Conservation (phyloP, 1,140 invertebrate species). For the Meloidogyne hapla region DNA sequence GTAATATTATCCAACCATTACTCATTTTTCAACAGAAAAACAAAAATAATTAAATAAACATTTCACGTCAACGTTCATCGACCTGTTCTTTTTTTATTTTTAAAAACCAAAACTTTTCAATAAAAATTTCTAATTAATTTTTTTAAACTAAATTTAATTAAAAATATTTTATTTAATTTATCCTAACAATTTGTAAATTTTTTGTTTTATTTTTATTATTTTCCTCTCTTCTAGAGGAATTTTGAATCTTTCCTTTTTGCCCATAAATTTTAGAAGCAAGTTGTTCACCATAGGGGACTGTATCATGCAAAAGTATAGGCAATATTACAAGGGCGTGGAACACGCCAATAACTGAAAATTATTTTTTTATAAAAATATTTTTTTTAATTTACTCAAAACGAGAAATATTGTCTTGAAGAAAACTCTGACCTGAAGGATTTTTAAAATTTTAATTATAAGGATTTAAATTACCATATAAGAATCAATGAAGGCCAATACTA, state of each 20-base stretch:
- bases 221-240: not conserved
- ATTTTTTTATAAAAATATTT: not conserved
- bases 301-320: constrained; percentile 65
- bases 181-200: constrained; percentile 11
- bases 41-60: no score
- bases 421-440: constrained; percentile 69
- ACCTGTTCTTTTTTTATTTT: no score
- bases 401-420: constrained; percentile 68
- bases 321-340: constrained; percentile 65
- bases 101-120: no score
- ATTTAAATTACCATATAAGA: constrained; percentile 71
- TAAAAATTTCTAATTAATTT: no score
- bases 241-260: not conserved
- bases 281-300: constrained; percentile 52
- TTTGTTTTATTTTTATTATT: not conserved
- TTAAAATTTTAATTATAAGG: no score
- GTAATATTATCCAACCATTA: no score
- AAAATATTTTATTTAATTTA: not conserved
- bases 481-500: constrained; percentile 81
- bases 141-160: no score
- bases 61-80: no score
- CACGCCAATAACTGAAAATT: constrained; percentile 58
- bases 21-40: no score
- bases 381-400: constrained; percentile 51
- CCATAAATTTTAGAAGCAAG: constrained; percentile 31